These are phyloP conservation scores for Corythoichthys haematopterus DNA, from an alignment of 2,113 vertebrate species.

Conservation along the genomic window DNA sequence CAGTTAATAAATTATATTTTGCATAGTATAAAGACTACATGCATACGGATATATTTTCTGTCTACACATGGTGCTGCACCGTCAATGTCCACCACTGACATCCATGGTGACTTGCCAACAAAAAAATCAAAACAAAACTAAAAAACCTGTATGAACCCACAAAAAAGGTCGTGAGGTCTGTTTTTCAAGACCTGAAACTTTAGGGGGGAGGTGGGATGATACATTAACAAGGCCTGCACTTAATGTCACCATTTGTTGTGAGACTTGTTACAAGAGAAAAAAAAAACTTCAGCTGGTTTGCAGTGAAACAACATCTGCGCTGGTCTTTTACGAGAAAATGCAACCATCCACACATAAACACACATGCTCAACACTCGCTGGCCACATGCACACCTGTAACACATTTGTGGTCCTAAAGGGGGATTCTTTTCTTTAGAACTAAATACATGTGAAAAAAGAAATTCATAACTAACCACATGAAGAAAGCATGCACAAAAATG, in stretches of 20 bases:
- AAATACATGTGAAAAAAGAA: slow-evolving; percentile 3
- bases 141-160: background rate
- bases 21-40: too few relatives aligned
- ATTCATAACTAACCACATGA: background rate
- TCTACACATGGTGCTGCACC: too few relatives aligned
- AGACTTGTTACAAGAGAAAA: slow-evolving; percentile 44
- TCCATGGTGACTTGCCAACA: too few relatives aligned
- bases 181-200: slow-evolving; percentile 28
- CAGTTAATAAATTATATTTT: too few relatives aligned
- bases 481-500: background rate
- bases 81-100: too few relatives aligned
- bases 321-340: slow-evolving; percentile 63
- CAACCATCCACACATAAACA: slow-evolving; percentile 41
- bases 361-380: slow-evolving; percentile 31
- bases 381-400: slow-evolving; percentile 45
- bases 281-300: slow-evolving; percentile 58
- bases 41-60: too few relatives aligned
- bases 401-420: slow-evolving; percentile 18
- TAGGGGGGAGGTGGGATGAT: slow-evolving; percentile 7
- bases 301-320: slow-evolving; percentile 62
- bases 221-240: slow-evolving; percentile 39
- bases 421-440: slow-evolving; percentile 1
- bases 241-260: slow-evolving; percentile 44
- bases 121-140: background rate
- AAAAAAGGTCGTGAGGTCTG: slow-evolving; percentile 7